Percentiles rank a stretch among this genome's conserved stretches.
Evolutionary conservation across 1,140 invertebrate species (phyloP).

Genomic region (Diplogasteroides magnus): DNA sequence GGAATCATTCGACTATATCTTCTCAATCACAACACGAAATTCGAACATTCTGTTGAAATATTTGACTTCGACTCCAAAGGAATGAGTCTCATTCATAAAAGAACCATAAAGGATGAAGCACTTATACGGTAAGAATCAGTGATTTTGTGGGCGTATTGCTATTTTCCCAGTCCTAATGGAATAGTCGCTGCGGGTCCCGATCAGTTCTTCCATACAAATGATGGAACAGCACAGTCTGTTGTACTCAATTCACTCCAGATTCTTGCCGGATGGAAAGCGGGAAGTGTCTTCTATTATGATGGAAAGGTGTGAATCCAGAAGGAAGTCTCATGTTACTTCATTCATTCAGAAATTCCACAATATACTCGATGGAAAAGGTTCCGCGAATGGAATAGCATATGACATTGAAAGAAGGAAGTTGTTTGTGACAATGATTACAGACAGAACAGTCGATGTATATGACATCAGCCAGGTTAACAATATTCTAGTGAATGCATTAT

Average conservation of each 20-base stretch:
- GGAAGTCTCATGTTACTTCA: not conserved
- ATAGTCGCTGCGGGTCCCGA: not conserved
- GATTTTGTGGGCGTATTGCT: not conserved
- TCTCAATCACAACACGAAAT: slow-evolving; percentile 1
- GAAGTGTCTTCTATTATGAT: slow-evolving; percentile 10
- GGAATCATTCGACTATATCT: slow-evolving; percentile 2
- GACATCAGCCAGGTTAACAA: too few species aligned
- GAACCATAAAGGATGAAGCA: not conserved
- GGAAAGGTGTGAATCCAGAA: not conserved
- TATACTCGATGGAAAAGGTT: not conserved
- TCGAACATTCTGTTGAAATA: slow-evolving; percentile 16
- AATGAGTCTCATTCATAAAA: slow-evolving; percentile 4
- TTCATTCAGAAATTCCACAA: not conserved
- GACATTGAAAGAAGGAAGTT: not conserved
- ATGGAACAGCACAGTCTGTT: slow-evolving; percentile 8
- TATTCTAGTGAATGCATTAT: not conserved
- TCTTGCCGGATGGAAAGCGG: slow-evolving; percentile 5
- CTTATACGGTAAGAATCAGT: not conserved
- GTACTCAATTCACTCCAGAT: slow-evolving; percentile 2
- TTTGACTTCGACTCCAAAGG: slow-evolving; percentile 15
- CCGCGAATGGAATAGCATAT: slow-evolving; percentile 9
- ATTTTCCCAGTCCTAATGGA: slow-evolving; percentile 4
- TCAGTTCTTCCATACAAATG: slow-evolving; percentile 5
- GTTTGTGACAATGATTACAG: not conserved
- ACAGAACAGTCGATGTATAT: not conserved